Evolutionary conservation across 2,797 vertebrate species (phyloP).

Genomic region (Hippoglossus hippoglossus): DNA sequence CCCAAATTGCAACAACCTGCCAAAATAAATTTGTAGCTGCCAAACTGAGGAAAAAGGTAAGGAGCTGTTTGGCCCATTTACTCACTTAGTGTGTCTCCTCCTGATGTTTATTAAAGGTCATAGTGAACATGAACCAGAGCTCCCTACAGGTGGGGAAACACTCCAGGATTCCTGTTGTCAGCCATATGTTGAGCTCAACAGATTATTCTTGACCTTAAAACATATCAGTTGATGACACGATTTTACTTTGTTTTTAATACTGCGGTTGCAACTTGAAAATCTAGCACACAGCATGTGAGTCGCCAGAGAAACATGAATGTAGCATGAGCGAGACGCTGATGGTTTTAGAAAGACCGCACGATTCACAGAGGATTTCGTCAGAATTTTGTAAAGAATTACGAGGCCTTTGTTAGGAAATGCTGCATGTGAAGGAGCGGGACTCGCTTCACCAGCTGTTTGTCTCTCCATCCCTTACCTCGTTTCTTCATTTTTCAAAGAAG

Average conservation of each 20-base stretch:
- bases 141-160: not conserved
- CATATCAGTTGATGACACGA: no score
- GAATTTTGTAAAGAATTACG: not conserved
- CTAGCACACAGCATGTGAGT: no score
- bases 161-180: no score
- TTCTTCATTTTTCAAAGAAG: constrained; percentile 14
- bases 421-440: not conserved
- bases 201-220: not conserved
- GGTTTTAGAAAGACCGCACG: not conserved
- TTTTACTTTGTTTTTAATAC: no score
- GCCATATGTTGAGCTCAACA: no score
- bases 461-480: constrained; percentile 7
- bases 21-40: not conserved
- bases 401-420: not conserved
- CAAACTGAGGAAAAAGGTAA: not conserved
- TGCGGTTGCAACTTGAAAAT: no score
- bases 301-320: not conserved
- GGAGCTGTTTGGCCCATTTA: not conserved
- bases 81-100: no score
- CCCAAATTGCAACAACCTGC: not conserved
- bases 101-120: not conserved
- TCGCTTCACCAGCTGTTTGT: constrained; percentile 5
- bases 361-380: constrained; percentile 11
- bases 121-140: not conserved
- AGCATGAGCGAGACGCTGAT: not conserved